Percentiles rank a stretch among this genome's conserved stretches.
phyloP scores from a whole-genome alignment of 2,113 vertebrate genomes.

The Prinia subflava region DNA sequence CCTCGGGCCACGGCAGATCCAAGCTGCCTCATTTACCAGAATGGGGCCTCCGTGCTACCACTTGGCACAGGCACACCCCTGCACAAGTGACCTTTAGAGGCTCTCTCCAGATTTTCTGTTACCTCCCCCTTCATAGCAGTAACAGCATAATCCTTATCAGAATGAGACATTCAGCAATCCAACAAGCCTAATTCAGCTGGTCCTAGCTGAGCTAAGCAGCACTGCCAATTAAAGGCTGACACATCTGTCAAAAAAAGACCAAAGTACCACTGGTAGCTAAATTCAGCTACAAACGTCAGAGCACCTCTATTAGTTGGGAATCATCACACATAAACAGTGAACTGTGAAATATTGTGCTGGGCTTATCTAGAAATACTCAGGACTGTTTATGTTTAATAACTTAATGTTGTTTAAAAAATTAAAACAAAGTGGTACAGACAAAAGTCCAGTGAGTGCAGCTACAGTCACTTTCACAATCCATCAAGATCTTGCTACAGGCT shows the following conservation, averaged over 20 bases:
- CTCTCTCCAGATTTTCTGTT: background rate
- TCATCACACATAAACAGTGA: background rate
- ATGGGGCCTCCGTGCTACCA: rapidly evolving
- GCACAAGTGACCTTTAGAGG: background rate
- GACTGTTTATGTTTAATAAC: background rate
- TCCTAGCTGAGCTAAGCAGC: background rate
- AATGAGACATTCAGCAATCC: background rate
- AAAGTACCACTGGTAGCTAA: background rate
- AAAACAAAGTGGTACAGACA: background rate
- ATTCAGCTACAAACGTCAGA: background rate
- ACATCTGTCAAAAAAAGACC: background rate
- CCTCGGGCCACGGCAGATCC: background rate
- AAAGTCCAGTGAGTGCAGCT: background rate
- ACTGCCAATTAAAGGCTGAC: slow-evolving; percentile 7
- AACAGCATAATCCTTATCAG: background rate
- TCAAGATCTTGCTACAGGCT: background rate
- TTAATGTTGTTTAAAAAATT: background rate
- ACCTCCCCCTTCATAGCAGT: background rate
- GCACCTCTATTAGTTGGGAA: background rate
- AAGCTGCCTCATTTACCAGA: background rate
- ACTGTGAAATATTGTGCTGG: background rate
- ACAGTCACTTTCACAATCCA: background rate
- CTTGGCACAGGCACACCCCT: background rate
- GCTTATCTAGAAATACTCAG: background rate
- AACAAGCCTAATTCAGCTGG: background rate